phyloP scores from a whole-genome alignment of 2,888 invertebrate species.

The Podotricha telesiphe region DNA sequence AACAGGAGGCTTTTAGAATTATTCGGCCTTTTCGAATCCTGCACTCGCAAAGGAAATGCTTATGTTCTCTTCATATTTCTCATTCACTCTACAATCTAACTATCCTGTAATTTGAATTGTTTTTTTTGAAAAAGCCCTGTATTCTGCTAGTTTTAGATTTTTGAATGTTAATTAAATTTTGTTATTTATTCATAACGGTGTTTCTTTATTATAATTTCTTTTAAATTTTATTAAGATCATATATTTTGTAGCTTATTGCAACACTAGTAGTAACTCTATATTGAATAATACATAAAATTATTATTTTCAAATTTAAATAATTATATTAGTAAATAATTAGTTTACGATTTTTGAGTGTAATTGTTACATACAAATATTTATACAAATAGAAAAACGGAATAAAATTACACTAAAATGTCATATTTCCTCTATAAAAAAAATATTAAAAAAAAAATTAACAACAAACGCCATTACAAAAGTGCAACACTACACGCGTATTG shows the following conservation, averaged over 20 bases:
- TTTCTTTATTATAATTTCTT: too few relatives aligned
- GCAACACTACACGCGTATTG: constrained; percentile 68
- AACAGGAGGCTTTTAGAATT: constrained; percentile 48
- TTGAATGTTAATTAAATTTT: neutral
- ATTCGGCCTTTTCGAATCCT: constrained; percentile 47
- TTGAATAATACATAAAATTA: neutral
- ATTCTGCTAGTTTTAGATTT: neutral
- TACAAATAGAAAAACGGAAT: too few relatives aligned
- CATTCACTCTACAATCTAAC: constrained; percentile 45
- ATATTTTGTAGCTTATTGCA: too few relatives aligned
- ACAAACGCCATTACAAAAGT: constrained; percentile 53
- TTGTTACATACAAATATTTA: too few relatives aligned
- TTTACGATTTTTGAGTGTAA: too few relatives aligned
- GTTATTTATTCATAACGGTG: too few relatives aligned
- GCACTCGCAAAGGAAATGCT: constrained; percentile 45
- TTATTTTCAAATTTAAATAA: neutral
- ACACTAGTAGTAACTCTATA: too few relatives aligned
- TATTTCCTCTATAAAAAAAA: neutral
- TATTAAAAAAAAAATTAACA: too few relatives aligned
- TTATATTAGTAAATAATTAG: too few relatives aligned
- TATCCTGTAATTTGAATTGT: constrained; percentile 42
- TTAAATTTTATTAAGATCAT: too few relatives aligned
- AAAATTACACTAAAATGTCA: neutral
- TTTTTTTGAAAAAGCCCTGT: constrained; percentile 10
- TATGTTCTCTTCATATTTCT: constrained; percentile 39